Conservation (phyloP, 2,888 invertebrate genomes). For the Lamellibrachia columna region DNA sequence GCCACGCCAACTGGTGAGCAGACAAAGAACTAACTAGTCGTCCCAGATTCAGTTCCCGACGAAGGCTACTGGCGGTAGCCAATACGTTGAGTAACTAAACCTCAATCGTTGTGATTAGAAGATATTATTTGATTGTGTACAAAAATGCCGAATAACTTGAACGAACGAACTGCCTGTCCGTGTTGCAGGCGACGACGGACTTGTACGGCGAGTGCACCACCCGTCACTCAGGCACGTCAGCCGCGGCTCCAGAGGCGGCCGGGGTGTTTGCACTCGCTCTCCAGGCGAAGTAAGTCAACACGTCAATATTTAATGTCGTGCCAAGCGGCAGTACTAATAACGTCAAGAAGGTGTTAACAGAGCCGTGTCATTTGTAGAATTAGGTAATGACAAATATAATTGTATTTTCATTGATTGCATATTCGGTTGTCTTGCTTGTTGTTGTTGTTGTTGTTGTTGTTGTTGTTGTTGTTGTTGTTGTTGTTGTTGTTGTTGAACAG, state of each 20-base stretch:
- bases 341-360: background rate
- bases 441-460: background rate
- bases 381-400: background rate
- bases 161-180: background rate
- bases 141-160: too few relatives aligned
- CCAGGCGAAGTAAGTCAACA: constrained; percentile 88
- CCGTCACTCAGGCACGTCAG: constrained; percentile 98
- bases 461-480: background rate
- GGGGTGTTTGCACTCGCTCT: constrained; percentile 97
- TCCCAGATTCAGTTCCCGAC: too few relatives aligned
- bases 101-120: too few relatives aligned
- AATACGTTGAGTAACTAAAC: too few relatives aligned
- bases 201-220: constrained; percentile 98
- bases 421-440: background rate
- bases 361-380: background rate
- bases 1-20: too few relatives aligned
- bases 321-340: background rate
- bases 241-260: constrained; percentile 98
- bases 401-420: background rate
- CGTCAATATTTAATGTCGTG: background rate
- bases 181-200: constrained; percentile 88
- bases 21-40: too few relatives aligned
- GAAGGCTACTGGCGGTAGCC: too few relatives aligned
- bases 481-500: background rate
- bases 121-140: too few relatives aligned